phyloP scores from a whole-genome alignment of 1,140 invertebrate species.

The Chelonus insularis region DNA sequence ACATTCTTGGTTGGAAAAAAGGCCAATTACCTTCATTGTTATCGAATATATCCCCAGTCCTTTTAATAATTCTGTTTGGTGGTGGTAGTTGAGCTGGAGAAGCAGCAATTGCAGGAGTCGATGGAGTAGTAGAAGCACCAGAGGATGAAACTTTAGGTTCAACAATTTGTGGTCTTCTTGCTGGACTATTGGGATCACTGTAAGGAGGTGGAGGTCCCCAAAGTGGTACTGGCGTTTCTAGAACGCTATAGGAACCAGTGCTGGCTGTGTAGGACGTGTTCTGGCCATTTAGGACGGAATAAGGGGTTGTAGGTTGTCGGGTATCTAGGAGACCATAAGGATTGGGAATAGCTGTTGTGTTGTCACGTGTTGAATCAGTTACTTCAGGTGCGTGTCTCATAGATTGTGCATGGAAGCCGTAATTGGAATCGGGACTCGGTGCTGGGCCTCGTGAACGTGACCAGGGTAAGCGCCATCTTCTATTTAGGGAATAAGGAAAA shows the following conservation, averaged over 20 bases:
- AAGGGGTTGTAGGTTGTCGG: slow-evolving; percentile 45
- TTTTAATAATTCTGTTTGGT: slow-evolving; percentile 42
- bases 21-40: slow-evolving; percentile 28
- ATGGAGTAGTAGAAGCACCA: slow-evolving; percentile 2
- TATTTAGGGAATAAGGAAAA: slow-evolving; percentile 26
- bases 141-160: slow-evolving; percentile 39
- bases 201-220: slow-evolving; percentile 79
- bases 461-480: slow-evolving; percentile 57
- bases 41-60: slow-evolving; percentile 49
- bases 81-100: slow-evolving; percentile 7
- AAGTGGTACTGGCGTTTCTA: slow-evolving; percentile 62
- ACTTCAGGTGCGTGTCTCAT: slow-evolving; percentile 39
- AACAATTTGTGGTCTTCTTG: slow-evolving; percentile 52
- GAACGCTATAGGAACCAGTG: slow-evolving; percentile 59
- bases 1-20: too few species aligned
- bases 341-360: slow-evolving; percentile 43
- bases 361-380: slow-evolving; percentile 43
- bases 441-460: slow-evolving; percentile 54
- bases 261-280: slow-evolving; percentile 37
- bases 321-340: slow-evolving; percentile 52
- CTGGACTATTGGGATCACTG: slow-evolving; percentile 71
- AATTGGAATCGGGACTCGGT: slow-evolving; percentile 68
- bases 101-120: slow-evolving; percentile 10
- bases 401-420: slow-evolving; percentile 64
- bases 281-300: slow-evolving; percentile 51